These are phyloP conservation scores for Gari tellinella DNA, from an alignment of 2,888 invertebrate species.

Conservation along the genomic window DNA sequence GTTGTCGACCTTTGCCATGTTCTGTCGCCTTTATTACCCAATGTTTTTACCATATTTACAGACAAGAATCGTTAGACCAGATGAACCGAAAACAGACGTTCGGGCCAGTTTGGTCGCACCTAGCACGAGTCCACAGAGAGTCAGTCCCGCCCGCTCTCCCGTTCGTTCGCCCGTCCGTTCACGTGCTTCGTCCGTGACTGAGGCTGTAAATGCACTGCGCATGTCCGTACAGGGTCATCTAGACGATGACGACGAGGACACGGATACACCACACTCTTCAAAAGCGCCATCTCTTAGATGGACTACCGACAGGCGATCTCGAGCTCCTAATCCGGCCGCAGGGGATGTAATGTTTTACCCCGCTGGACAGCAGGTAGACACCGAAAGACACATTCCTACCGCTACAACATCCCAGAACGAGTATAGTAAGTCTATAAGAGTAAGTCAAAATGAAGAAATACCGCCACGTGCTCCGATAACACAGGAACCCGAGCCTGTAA, in stretches of 20 bases:
- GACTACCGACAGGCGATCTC: conserved; percentile 15
- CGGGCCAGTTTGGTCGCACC: conserved; percentile 3
- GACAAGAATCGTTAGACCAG: too few relatives aligned
- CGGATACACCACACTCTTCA: conserved; percentile 23
- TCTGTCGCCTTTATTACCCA: too few relatives aligned
- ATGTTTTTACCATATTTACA: too few relatives aligned
- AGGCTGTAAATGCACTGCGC: conserved; percentile 42
- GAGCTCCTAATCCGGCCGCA: conserved; percentile 46
- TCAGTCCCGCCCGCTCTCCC: conserved; percentile 8
- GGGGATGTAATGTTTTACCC: conserved; percentile 58
- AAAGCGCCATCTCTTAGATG: conserved; percentile 41
- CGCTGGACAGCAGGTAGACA: conserved; percentile 25
- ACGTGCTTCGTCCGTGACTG: conserved; percentile 50
- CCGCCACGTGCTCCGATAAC: conserved; percentile 2
- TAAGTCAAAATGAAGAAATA: too few relatives aligned
- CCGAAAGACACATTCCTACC: background rate
- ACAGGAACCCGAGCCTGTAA: background rate
- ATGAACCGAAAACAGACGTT: background rate
- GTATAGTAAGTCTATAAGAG: too few relatives aligned
- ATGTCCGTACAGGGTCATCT: conserved; percentile 40
- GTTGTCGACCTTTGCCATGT: too few relatives aligned
- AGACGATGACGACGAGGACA: conserved; percentile 33
- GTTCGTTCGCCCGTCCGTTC: conserved; percentile 28
- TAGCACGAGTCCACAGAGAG: background rate
- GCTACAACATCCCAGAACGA: conserved; percentile 3